These are phyloP conservation scores for Anabacerthia variegaticeps DNA, from an alignment of 2,797 vertebrate species.

Conservation along the genomic window DNA sequence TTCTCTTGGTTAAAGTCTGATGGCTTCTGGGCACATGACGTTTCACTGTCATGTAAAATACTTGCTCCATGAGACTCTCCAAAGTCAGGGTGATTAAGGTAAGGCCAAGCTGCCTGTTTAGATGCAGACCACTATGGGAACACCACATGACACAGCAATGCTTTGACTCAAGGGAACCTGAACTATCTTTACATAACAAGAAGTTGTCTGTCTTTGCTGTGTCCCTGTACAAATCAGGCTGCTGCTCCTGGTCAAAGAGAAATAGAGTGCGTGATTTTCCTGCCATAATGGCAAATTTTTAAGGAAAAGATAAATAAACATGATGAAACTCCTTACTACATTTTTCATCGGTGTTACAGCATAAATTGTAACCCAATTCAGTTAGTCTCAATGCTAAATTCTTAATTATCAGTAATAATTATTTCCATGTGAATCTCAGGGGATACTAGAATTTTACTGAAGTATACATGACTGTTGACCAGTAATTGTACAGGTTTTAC, in stretches of 20 bases:
- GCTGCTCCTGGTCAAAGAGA: background rate
- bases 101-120: background rate
- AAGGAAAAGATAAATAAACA: background rate
- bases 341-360: background rate
- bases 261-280: background rate
- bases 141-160: accelerated
- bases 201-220: background rate
- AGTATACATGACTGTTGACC: accelerated
- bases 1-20: background rate
- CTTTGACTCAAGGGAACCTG: background rate
- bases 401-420: background rate
- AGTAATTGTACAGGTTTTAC: background rate
- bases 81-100: background rate
- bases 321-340: background rate
- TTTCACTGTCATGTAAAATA: background rate
- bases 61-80: background rate
- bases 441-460: background rate
- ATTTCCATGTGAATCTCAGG: background rate
- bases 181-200: background rate
- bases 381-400: background rate
- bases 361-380: background rate
- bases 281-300: background rate
- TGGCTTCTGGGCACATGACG: background rate
- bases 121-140: background rate
- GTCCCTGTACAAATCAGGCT: background rate